Percentiles rank a stretch among this genome's conserved stretches.
phyloP scores from a whole-genome alignment of 2,797 vertebrate genomes.

The Poecilia wingei region DNA sequence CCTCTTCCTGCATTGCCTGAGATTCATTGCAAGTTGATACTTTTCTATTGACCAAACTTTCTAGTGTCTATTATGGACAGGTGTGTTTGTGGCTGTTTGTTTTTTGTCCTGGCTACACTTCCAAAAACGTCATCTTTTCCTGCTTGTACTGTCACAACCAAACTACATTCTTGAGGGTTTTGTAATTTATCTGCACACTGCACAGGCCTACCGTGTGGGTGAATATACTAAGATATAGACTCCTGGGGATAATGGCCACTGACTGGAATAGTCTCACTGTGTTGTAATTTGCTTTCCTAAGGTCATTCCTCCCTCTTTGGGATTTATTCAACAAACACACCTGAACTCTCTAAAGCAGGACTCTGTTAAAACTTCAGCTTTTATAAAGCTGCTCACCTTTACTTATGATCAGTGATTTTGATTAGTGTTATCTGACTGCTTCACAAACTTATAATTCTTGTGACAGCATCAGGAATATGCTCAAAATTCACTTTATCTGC shows the following conservation, averaged over 20 bases:
- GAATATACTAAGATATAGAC: constrained; percentile 3
- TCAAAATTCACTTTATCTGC: not conserved
- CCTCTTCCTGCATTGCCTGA: not conserved
- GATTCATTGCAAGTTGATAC: not conserved
- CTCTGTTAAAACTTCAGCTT: not conserved
- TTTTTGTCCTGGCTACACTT: not conserved
- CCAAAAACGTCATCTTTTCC: not conserved
- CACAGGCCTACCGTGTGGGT: not conserved
- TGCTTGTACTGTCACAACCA: not conserved
- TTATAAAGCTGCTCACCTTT: not conserved
- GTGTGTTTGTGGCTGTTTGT: not conserved
- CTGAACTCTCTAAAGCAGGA: not conserved
- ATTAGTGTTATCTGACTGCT: not conserved
- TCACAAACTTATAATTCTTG: not conserved
- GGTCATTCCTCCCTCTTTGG: not conserved
- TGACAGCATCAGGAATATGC: not conserved
- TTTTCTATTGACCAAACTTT: not conserved
- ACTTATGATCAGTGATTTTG: not conserved
- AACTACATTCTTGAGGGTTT: not conserved
- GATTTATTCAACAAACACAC: not conserved
- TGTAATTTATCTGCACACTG: constrained; percentile 12
- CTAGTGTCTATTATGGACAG: not conserved
- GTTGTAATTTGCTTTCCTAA: not conserved
- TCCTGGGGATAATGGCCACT: not conserved
- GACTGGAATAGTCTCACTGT: not conserved